phyloP scores from a whole-genome alignment of 1,140 invertebrate species.

The Ptiloglossa arizonensis region DNA sequence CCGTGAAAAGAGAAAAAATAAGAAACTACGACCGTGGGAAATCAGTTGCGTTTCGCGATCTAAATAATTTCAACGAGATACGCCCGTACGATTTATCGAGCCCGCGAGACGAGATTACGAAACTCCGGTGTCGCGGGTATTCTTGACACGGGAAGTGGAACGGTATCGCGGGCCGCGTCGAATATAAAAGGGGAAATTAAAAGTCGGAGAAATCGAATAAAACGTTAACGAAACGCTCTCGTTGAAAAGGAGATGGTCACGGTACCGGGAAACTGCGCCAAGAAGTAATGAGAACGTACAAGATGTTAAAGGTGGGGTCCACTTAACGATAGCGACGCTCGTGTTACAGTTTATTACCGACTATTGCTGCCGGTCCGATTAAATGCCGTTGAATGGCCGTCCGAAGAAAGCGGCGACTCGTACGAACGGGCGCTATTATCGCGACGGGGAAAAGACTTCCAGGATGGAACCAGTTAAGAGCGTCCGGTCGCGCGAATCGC shows the following conservation, averaged over 20 bases:
- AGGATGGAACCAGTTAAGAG: constrained; percentile 17
- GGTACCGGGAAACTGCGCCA: not conserved
- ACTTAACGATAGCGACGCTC: constrained; percentile 24
- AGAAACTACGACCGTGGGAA: too few species aligned
- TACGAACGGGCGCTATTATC: not conserved
- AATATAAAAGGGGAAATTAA: constrained; percentile 6
- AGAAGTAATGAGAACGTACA: not conserved
- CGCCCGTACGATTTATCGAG: too few species aligned
- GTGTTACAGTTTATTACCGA: constrained; percentile 28
- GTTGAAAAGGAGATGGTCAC: not conserved
- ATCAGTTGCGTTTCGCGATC: too few species aligned
- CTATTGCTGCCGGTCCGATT: constrained; percentile 18
- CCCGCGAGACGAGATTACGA: not conserved
- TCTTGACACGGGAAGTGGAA: not conserved
- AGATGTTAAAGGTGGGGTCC: constrained; percentile 1
- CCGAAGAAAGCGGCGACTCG: constrained; percentile 15
- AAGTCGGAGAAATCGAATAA: not conserved
- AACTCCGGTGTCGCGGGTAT: too few species aligned
- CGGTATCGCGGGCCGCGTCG: not conserved
- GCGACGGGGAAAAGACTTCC: constrained; percentile 20
- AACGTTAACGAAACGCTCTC: not conserved
- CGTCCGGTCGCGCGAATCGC: constrained; percentile 31
- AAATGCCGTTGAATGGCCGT: constrained; percentile 34
- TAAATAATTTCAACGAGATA: too few species aligned
- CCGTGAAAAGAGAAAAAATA: too few species aligned